phyloP scores from a whole-genome alignment of 2,888 invertebrate genomes.

The Tinea semifulvella region DNA sequence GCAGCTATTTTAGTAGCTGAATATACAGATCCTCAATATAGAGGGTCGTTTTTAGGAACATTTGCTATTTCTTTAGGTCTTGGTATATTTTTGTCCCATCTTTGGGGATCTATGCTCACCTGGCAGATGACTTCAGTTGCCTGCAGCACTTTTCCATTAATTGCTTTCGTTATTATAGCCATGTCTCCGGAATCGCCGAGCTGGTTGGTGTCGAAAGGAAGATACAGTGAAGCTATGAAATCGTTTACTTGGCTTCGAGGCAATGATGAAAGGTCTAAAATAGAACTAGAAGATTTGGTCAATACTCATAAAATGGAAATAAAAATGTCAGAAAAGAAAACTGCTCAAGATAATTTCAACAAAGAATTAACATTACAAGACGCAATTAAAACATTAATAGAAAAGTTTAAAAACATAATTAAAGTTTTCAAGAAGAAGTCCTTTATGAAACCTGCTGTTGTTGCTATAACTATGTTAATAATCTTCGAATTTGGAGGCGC shows the following conservation, averaged over 20 bases:
- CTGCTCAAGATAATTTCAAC: neutral
- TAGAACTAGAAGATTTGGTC: constrained; percentile 52
- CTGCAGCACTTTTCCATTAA: constrained; percentile 57
- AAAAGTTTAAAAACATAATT: constrained; percentile 18
- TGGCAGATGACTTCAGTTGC: constrained; percentile 69
- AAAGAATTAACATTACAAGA: constrained; percentile 17
- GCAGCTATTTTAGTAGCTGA: constrained; percentile 67
- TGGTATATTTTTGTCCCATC: constrained; percentile 71
- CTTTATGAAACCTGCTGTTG: constrained; percentile 53
- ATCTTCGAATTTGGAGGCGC: constrained; percentile 59
- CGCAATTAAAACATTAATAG: neutral
- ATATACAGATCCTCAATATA: constrained; percentile 67
- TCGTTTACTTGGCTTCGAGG: constrained; percentile 71
- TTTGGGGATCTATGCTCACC: constrained; percentile 68
- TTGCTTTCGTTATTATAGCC: constrained; percentile 51
- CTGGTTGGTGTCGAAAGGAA: constrained; percentile 71
- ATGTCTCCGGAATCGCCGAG: constrained; percentile 71
- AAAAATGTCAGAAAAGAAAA: constrained; percentile 26
- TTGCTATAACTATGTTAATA: constrained; percentile 55
- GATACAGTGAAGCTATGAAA: constrained; percentile 63
- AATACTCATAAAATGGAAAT: constrained; percentile 40
- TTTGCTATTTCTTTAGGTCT: constrained; percentile 69
- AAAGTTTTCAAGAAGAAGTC: constrained; percentile 56
- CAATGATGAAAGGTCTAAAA: constrained; percentile 43
- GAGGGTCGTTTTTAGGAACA: constrained; percentile 70